Base-by-base conservation (phyloP, 1,140 invertebrate genomes). In the Paramacrobiotus metropolitanus region DNA sequence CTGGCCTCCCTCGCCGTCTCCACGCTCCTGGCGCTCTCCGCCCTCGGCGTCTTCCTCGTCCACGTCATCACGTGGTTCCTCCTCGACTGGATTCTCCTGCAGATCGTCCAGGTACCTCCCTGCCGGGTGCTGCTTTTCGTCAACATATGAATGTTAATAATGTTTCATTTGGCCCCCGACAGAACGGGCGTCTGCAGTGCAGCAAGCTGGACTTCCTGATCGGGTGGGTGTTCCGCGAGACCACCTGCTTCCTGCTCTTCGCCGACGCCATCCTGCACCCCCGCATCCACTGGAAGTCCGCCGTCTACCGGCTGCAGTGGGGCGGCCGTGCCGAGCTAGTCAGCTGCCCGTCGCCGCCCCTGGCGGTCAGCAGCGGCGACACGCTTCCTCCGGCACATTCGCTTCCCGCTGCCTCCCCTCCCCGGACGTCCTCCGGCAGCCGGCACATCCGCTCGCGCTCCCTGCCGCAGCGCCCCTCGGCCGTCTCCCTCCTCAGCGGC, bases 281-380 rank as follows among this genome's bases (percentile, higher is more conserved):
- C n/a, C n/a, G n/a, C n/a, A n/a, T n/a, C n/a, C n/a, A n/a, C 9
- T 99, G 76, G 72, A 98, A 94, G 69, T 94, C 88, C 72, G 91
- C 85, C 2, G 92, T 95, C 72, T 86, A 86, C 95, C 95, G 99
- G 75, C 98, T 94, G 75, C 94, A 99, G 72, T 99, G 95, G 3
- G 98, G 77, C 84, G 71, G 94, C 98, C 74, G 98, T 99, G 1
- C 98, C 92, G 74, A 84, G 94, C 77, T 87, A 97, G n/a, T n/a
- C n/a, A n/a, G n/a, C n/a, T n/a, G n/a, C n/a, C n/a, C n/a, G n/a
- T n/a, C n/a, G n/a, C n/a, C n/a, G n/a, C n/a, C n/a, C n/a, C n/a
- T n/a, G n/a, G n/a, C n/a, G n/a, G n/a, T n/a, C n/a, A n/a, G n/a
- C n/a, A n/a, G n/a, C n/a, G n/a, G n/a, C n/a, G n/a, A n/a, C n/a